Percentiles rank a stretch among this genome's conserved stretches.
phyloP scores from a whole-genome alignment of 1,140 invertebrate genomes.

The Gonatopus flavifemur region DNA sequence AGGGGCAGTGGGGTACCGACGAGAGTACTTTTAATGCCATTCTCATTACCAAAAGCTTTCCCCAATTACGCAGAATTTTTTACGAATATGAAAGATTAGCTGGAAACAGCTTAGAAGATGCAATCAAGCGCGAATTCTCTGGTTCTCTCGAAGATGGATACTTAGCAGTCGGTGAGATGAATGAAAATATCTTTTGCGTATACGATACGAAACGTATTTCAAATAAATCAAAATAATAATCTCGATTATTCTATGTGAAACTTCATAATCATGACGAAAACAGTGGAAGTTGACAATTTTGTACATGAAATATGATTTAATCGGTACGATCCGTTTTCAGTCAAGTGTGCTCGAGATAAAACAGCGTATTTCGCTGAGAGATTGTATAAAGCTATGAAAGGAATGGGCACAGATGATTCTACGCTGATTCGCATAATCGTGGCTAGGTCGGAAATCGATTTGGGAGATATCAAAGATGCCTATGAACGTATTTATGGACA shows the following conservation, averaged over 20 bases:
- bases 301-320: constrained; percentile 34
- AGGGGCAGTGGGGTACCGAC: constrained; percentile 83
- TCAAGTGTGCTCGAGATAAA: constrained; percentile 81
- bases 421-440: constrained; percentile 86
- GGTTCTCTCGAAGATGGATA: constrained; percentile 83
- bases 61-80: constrained; percentile 81
- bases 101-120: constrained; percentile 81
- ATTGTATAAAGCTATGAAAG: constrained; percentile 85
- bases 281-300: too few relatives aligned
- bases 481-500: constrained; percentile 80
- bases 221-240: too few relatives aligned
- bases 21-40: constrained; percentile 85
- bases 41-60: constrained; percentile 75
- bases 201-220: neutral
- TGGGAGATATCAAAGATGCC: constrained; percentile 80
- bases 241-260: too few relatives aligned
- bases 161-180: constrained; percentile 77
- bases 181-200: neutral
- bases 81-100: constrained; percentile 74
- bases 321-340: constrained; percentile 61
- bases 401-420: constrained; percentile 81
- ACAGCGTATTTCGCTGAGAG: constrained; percentile 87
- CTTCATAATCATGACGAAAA: too few relatives aligned
- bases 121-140: constrained; percentile 85
- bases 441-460: constrained; percentile 84